Base-by-base conservation (phyloP, 2,888 invertebrate species). In the Rosalia funebris region DNA sequence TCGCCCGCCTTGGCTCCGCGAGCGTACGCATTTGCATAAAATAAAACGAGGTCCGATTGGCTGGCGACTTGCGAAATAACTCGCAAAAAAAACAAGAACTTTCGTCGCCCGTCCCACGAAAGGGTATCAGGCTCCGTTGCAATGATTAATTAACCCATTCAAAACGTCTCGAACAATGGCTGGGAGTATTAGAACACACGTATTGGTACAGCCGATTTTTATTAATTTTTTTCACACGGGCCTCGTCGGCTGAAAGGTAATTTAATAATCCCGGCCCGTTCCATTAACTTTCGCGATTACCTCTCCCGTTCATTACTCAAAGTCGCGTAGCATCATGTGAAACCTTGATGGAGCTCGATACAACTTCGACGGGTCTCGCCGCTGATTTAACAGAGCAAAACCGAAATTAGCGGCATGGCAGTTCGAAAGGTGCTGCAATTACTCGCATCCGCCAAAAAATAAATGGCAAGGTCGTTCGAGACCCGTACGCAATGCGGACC, bases 61-160 rank as follows among this genome's bases (percentile, higher is more conserved):
- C 34, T 19, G 15, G 39, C 34, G n/a, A 25, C 9, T 59, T 54
- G 59, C 48, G 54, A 59, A 53, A n/a, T n/a, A n/a, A 58, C 11
- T 39, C 39, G 25, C 41, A 37, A 39, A 25, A 11, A 36, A 53
- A 39, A 54, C 20, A 15, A 32, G 20, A 53, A 59, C 52, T 54
- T 58, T 58, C 58, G 15, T 52, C 37, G 32, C 44, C 16, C 16
- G 48, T 64, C 61, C 55, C 56, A 64, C 64, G 52, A 57, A 55
- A 58, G 47, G 47, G 46, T 55, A 59, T 54, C 37, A 57, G 47
- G 47, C 56, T 55, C 32, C 57, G 54, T 60, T 44, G 48, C 57
- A 60, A 63, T 62, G 59, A 65, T 57, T 61, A 62, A 64, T 64
- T 62, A 59, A 47, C 25, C 50, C 55, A 62, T 60, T 32, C 54